Base-by-base conservation (phyloP, 2,888 invertebrate genomes). In the Aromia moschata region DNA sequence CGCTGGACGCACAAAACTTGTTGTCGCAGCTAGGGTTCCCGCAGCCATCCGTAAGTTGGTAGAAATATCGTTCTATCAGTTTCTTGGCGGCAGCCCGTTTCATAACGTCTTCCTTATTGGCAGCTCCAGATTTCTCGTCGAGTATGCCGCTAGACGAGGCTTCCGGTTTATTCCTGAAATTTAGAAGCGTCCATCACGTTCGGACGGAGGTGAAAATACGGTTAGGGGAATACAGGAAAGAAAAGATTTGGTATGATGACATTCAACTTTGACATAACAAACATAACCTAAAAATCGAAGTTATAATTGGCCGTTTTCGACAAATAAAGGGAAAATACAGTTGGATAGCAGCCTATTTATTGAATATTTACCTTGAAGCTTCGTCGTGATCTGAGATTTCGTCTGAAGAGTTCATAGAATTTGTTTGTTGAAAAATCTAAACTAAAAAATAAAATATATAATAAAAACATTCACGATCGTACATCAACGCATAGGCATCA, bases 21-120 rank as follows among this genome's bases (percentile, higher is more conserved):
- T 96, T 96, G 74, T 87, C 86, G 81, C 96, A 96, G 72, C 86
- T 85, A n/a, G 88, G 84, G 81, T 94, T 93, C 16, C 96, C 96
- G 82, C 96, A 96, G 70, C 96, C 96, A 79, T 94, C 92, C 37
- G 92, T 89, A 66, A 96, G 83, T 82, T 96, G 95, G 82, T 93
- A 94, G 80, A 96, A 96, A 81, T 96, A 96, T 74, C 93, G 87
- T 81, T 95, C 94, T 67, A 96, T 96, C 65, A 94, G 83, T 79
- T 91, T 91, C 80, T 89, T 93, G 36, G 93, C 94, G 40, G 89
- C 88, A 57, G 88, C 87, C 51, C 90, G 84, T 82, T 89, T 89
- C 89, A 89, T 89, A 72, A 86, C 87, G 84, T 86, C 86, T 67
- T 84, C 83, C 70, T 83, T 82, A 69, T 74, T 74, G 67, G 74